Evolutionary conservation across 2,113 vertebrate species (phyloP), one percentile per base, ranked within the genome.

Genomic region (Coregonus clupeaformis): DNA sequence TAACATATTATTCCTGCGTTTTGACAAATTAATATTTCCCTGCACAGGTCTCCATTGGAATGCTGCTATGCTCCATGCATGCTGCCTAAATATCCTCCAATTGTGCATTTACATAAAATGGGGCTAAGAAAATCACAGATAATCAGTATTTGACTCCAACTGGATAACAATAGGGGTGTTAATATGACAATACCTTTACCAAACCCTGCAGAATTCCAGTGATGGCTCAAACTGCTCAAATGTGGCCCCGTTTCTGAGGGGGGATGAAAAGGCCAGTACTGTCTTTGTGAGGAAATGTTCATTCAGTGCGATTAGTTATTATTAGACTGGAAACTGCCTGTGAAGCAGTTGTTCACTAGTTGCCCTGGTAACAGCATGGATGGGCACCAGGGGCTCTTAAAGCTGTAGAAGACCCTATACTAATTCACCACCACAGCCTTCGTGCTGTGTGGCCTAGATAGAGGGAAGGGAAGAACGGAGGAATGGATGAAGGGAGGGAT

Each of bases 361-460:
- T 96, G 91, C 94, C 94, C 89, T 95, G 94, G 95, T 91, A 96
- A 97, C 95, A 94, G 90, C 90, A 91, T 93, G 90, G 92, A 90
- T 93, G 90, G 92, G 90, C 89, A 92, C 90, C 75, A 83, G 77
- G 89, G 90, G 91, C 89, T 89, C 82, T 88, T 88, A 93, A 94
- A 95, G 94, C 90, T 84, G 88, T 88, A 92, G 90, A 4, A 68
- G 81, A 80, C 29, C 11, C 11, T 67, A 32, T 14, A 67, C 49
- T 52, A 52, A 25, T 52, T 18, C 49, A 52, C 16, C 49, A 52
- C 16, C 49, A 52, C 49, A 29, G 27, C 71, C 82, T 84, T 81
- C 81, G 80, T 86, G 80, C 80, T 76, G 77, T 72, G 30, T 63
- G 77, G 78, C 87, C 86, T 77, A 75, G 68, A 76, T 79, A 73